These are phyloP conservation scores for Plutomurus gul DNA, from an alignment of 1,140 invertebrate species.

Conservation along the genomic window DNA sequence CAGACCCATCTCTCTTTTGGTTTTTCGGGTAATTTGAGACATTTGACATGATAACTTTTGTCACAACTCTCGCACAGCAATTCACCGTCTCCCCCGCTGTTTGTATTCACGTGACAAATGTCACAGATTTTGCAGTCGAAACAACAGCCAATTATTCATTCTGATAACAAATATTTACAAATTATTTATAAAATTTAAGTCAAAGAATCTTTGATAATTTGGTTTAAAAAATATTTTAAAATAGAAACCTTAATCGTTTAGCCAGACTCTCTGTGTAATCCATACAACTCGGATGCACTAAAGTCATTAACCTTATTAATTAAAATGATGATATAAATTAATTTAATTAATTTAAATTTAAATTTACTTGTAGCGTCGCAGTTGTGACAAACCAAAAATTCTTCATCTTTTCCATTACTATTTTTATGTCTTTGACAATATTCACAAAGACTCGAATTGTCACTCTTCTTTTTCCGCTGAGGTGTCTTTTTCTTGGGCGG, in stretches of 20 bases:
- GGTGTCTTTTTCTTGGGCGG: neutral
- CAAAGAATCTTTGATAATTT: no score
- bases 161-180: no score
- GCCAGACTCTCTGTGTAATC: constrained; percentile 58
- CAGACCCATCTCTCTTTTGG: constrained; percentile 3
- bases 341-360: no score
- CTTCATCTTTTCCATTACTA: constrained; percentile 66
- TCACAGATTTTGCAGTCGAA: constrained; percentile 60
- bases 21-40: constrained; percentile 3
- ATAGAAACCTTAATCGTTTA: constrained; percentile 55
- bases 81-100: constrained; percentile 4
- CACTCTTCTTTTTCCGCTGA: constrained; percentile 34
- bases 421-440: constrained; percentile 59
- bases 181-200: no score
- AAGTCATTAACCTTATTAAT: no score
- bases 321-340: no score
- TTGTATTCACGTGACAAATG: constrained; percentile 55
- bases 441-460: constrained; percentile 56
- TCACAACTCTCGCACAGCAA: constrained; percentile 10
- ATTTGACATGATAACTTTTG: constrained; percentile 26
- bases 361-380: constrained; percentile 78
- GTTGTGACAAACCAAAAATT: constrained; percentile 74
- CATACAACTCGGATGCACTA: constrained; percentile 62
- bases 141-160: constrained; percentile 60
- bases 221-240: no score